Base-by-base conservation (phyloP, 2,797 vertebrate genomes). In the Malacoctenus gilli region DNA sequence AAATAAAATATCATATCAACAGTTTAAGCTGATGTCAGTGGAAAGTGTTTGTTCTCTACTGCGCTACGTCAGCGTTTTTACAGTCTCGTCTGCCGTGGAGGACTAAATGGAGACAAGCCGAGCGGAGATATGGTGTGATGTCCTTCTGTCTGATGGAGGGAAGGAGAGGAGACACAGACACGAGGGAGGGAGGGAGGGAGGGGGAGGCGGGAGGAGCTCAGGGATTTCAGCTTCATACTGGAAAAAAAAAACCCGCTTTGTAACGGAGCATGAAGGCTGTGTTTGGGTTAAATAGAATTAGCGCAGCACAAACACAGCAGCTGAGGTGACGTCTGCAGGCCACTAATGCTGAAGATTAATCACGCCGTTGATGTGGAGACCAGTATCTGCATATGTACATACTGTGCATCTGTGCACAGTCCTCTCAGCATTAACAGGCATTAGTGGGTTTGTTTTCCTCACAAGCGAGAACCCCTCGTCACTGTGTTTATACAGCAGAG, bases 221-320 rank as follows among this genome's bases (percentile, higher is more conserved):
- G 46, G 60, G 79, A 76, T 75, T 75, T 77, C 10, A 56, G 65
- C 31, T 18, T n/a, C 13, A 4, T 10, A 40, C 53, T 21, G 44
- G 77, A 79, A 61, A 82, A 77, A 70, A n/a, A n/a, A n/a, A n/a
- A n/a, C n/a, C n/a, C n/a, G 85, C 70, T 77, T 55, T 79, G 66
- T 41, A 85, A 75, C 68, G 5, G 72, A 20, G 71, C 71, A 67
- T 77, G 73, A 77, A 66, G 55, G 39, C 46, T 14, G 22, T 53
- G 68, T 73, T 76, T 72, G 49, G 38, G 30, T 54, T 72, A 79
- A 84, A 83, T 44, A 81, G 51, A 73, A 60, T 72, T 79, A 66
- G n/a, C 0, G 4, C 37, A n/a, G 37, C 44, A 49, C 54, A 75
- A 77, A 79, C 70, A 71, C 36, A 36, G 40, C 32, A 31, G 5